A percentile compares a stretch with the other conserved stretches of the same genome.
Evolutionary conservation across 2,113 vertebrate genomes (phyloP).

Genomic region (Corythornis madagascariensis): DNA sequence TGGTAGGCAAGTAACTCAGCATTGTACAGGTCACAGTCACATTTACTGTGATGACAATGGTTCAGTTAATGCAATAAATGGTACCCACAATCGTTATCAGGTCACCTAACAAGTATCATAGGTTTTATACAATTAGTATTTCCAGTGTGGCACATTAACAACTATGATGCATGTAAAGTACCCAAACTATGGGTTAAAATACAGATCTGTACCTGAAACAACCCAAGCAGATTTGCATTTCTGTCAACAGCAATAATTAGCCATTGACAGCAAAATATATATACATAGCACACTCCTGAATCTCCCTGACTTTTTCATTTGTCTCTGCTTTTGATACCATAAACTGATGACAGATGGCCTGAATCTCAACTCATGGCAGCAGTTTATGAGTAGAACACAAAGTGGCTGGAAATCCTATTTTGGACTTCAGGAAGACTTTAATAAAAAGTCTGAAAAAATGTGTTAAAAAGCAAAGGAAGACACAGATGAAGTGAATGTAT

Average conservation of each 20-base stretch:
- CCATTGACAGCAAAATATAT: background rate
- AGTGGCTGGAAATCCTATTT: background rate
- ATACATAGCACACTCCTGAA: background rate
- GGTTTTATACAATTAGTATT: background rate
- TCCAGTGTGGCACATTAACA: background rate
- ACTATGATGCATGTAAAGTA: background rate
- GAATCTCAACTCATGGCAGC: background rate
- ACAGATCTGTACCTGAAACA: background rate
- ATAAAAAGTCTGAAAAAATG: background rate
- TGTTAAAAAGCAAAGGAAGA: background rate
- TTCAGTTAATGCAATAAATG: background rate
- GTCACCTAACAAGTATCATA: background rate
- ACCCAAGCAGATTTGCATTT: background rate
- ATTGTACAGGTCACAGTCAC: background rate
- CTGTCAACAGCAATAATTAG: background rate
- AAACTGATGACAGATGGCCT: constrained; percentile 1
- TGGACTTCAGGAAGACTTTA: background rate
- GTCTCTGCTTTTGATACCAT: background rate
- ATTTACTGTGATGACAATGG: background rate
- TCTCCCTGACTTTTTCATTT: background rate
- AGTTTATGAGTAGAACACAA: background rate
- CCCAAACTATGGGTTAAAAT: background rate
- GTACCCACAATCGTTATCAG: background rate
- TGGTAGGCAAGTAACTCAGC: background rate
- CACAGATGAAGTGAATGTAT: background rate